Evolutionary conservation across 2,113 vertebrate genomes (phyloP).

Genomic region (Calyptomena viridis): DNA sequence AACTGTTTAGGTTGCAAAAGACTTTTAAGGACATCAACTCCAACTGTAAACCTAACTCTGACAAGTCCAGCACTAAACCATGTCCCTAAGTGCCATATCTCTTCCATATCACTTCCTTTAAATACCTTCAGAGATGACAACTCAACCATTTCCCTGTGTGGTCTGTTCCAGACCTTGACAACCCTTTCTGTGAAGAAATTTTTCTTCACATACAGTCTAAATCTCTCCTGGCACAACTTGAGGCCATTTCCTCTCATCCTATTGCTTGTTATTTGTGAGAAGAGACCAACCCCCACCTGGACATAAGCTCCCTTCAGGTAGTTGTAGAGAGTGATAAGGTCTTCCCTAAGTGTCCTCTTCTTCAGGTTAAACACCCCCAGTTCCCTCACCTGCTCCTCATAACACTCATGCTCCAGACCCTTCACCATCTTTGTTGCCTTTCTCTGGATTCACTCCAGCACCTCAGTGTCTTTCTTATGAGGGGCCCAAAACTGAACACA

Average conservation of each 20-base stretch:
- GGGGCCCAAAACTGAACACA: not conserved
- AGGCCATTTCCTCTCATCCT: not conserved
- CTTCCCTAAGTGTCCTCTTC: not conserved
- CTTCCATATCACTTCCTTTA: not conserved
- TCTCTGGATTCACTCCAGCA: accelerated
- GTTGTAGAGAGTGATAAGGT: not conserved
- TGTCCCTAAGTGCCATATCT: not conserved
- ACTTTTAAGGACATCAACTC: not conserved
- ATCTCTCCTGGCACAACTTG: not conserved
- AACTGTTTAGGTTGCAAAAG: not conserved
- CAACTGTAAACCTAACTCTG: not conserved
- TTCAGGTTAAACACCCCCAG: not conserved
- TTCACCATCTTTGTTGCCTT: not conserved
- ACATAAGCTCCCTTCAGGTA: too few relatives aligned
- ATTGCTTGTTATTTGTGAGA: accelerated
- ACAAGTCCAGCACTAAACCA: not conserved
- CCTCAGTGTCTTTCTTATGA: not conserved
- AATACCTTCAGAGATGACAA: not conserved
- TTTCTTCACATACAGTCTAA: not conserved
- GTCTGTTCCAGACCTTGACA: not conserved
- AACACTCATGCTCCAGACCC: not conserved
- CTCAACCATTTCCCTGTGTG: not conserved
- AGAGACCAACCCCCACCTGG: accelerated
- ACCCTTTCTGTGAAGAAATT: not conserved
- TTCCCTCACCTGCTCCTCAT: not conserved